Evolutionary conservation across 2,888 invertebrate species (phyloP).

Genomic region (Leptopterna dolabrata): DNA sequence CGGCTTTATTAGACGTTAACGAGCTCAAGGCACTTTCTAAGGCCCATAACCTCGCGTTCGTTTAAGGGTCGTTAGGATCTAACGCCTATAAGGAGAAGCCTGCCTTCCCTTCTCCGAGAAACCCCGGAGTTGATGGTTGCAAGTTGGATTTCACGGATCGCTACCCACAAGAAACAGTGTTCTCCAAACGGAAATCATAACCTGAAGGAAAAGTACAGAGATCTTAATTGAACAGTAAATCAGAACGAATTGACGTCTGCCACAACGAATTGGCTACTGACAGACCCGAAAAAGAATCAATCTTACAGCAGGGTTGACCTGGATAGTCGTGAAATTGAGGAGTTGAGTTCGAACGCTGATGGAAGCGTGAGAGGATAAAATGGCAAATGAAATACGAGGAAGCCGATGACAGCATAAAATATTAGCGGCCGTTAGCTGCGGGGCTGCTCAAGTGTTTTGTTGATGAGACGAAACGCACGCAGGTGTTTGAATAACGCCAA

Average conservation of each 20-base stretch:
- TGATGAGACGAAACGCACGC: background rate
- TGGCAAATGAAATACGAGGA: background rate
- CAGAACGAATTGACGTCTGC: background rate
- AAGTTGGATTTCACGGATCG: constrained; percentile 7
- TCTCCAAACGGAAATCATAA: background rate
- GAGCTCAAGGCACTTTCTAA: constrained; percentile 28
- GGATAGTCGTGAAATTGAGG: background rate
- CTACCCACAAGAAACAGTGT: background rate
- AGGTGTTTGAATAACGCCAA: no score
- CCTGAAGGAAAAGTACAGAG: background rate
- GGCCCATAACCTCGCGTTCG: constrained; percentile 36
- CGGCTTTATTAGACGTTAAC: constrained; percentile 52
- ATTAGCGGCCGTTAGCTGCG: background rate
- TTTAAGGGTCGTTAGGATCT: constrained; percentile 48
- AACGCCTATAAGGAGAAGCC: constrained; percentile 23
- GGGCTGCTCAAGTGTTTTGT: background rate
- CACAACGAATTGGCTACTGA: background rate
- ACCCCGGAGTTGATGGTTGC: background rate
- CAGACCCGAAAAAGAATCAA: background rate
- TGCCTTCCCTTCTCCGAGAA: background rate
- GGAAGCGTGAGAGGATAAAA: background rate
- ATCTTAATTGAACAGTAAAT: background rate
- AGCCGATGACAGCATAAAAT: background rate
- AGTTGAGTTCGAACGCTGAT: background rate
- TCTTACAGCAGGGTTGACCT: background rate